These are phyloP conservation scores for Buathra laborator DNA, from an alignment of 2,888 invertebrate genomes.

Conservation along the genomic window DNA sequence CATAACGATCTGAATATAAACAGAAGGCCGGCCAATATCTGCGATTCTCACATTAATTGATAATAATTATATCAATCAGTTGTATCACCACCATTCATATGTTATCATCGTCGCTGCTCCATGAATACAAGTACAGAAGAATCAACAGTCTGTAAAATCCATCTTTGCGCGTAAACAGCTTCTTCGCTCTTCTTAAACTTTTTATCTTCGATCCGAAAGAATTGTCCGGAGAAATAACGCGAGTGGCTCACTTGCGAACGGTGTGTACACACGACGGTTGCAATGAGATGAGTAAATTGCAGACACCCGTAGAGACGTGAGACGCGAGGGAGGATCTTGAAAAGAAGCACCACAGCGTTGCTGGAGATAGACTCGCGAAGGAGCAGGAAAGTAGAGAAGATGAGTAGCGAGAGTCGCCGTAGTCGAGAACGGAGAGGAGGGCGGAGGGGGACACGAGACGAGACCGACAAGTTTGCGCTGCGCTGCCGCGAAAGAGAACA, in stretches of 20 bases:
- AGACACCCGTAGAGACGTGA: background rate
- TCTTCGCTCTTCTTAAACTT: background rate
- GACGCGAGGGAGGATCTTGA: background rate
- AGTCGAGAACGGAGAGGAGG: constrained; percentile 4
- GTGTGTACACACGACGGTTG: background rate
- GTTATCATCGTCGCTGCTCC: no score
- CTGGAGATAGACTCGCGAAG: constrained; percentile 25
- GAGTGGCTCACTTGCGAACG: background rate
- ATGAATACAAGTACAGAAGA: no score
- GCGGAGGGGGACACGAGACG: constrained; percentile 21
- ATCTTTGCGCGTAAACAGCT: background rate
- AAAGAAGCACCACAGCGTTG: background rate
- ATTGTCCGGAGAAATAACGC: constrained; percentile 8
- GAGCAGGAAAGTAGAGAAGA: background rate
- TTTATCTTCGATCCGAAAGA: background rate
- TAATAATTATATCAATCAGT: no score
- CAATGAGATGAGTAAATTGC: constrained; percentile 23
- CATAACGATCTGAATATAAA: no score
- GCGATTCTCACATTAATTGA: no score
- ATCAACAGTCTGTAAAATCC: background rate
- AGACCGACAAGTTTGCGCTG: constrained; percentile 52
- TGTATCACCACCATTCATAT: no score
- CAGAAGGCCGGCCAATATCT: no score
- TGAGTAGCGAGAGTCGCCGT: constrained; percentile 8
- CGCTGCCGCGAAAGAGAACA: constrained; percentile 41